Percentiles rank a stretch among this genome's conserved stretches.
Conservation (phyloP, 2,888 invertebrate species). For the Xanthorhoe spadicearia region DNA sequence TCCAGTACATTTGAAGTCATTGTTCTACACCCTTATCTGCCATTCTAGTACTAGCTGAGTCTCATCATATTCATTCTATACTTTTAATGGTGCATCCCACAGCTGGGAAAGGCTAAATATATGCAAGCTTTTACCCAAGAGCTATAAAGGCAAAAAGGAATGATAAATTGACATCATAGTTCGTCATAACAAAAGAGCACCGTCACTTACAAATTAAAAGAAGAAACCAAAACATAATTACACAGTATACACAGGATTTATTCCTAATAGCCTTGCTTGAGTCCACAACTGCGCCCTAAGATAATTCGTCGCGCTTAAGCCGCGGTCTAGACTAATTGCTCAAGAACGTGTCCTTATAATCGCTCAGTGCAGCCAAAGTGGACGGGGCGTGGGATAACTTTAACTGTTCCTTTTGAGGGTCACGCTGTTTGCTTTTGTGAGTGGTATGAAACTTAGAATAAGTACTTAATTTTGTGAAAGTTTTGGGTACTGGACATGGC, state of each 20-base stretch:
- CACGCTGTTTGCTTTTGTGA: conserved; percentile 2
- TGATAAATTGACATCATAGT: too few relatives aligned
- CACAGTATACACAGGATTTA: background rate
- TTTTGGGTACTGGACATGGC: background rate
- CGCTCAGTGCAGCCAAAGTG: conserved; percentile 17
- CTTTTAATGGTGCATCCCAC: too few relatives aligned
- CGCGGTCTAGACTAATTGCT: conserved; percentile 31
- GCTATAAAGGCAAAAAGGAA: too few relatives aligned
- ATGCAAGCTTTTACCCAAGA: too few relatives aligned
- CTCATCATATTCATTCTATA: too few relatives aligned
- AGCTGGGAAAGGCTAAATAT: too few relatives aligned
- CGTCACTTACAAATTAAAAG: too few relatives aligned
- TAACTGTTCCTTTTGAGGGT: conserved; percentile 14
- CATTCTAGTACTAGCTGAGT: too few relatives aligned
- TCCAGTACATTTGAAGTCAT: too few relatives aligned
- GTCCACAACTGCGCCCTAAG: conserved; percentile 18
- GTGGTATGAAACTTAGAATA: background rate
- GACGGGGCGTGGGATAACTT: conserved; percentile 21
- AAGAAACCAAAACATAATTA: background rate
- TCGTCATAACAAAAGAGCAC: too few relatives aligned
- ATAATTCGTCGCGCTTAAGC: conserved; percentile 30
- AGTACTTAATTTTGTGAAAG: background rate
- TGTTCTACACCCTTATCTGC: too few relatives aligned
- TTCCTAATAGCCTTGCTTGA: conserved; percentile 6
- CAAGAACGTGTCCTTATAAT: conserved; percentile 16